These are phyloP conservation scores for Stercorarius parasiticus DNA, from an alignment of 2,113 vertebrate species.

Conservation along the genomic window DNA sequence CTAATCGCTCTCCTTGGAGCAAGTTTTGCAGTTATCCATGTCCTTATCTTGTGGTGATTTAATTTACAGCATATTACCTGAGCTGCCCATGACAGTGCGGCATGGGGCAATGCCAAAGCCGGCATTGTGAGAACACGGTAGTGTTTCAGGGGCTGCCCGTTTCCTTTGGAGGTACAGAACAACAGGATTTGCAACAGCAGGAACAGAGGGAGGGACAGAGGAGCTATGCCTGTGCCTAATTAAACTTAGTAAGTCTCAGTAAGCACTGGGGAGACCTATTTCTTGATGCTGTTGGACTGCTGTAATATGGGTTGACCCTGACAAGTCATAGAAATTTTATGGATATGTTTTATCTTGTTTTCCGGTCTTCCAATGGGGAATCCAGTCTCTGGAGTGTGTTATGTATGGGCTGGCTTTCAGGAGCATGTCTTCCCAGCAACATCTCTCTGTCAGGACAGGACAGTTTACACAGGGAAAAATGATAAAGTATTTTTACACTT, in stretches of 20 bases:
- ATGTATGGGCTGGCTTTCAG: background rate
- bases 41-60: background rate
- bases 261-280: background rate
- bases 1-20: background rate
- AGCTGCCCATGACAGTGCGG: background rate
- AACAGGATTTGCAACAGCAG: background rate
- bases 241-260: background rate
- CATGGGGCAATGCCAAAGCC: background rate
- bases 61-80: background rate
- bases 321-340: background rate
- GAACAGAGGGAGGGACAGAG: background rate
- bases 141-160: background rate
- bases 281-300: background rate
- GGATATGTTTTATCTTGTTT: background rate
- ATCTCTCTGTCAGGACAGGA: background rate
- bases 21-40: background rate
- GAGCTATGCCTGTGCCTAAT: background rate
- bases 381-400: background rate
- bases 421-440: background rate
- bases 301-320: background rate
- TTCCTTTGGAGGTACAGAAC: background rate
- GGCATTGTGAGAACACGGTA: background rate
- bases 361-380: background rate
- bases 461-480: background rate
- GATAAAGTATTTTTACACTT: background rate